These are phyloP conservation scores for Polyodon spathula DNA, from an alignment of 2,113 vertebrate genomes.

Conservation along the genomic window DNA sequence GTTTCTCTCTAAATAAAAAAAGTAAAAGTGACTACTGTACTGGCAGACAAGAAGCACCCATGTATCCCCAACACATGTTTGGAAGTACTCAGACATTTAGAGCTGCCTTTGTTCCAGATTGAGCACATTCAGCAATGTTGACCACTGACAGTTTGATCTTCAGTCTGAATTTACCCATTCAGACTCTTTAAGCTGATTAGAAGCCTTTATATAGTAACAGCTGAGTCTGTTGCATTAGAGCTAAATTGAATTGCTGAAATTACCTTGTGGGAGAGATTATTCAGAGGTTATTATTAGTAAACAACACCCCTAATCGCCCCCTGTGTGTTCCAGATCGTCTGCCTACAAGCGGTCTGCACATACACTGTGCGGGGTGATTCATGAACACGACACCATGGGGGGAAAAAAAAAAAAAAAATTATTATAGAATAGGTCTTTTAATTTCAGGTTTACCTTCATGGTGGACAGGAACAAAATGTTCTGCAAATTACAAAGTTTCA, in stretches of 20 bases:
- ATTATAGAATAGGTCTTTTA: no score
- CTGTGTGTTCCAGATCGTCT: background rate
- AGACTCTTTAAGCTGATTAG: constrained; percentile 19
- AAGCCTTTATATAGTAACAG: constrained; percentile 13
- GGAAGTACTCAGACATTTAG: background rate
- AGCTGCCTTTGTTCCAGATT: background rate
- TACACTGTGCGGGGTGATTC: no score
- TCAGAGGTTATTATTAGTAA: background rate
- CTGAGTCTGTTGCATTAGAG: constrained; percentile 8
- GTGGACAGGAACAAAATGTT: no score
- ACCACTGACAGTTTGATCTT: constrained; percentile 12
- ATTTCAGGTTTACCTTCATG: no score
- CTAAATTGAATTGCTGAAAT: constrained; percentile 5
- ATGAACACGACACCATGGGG: no score
- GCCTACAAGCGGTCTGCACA: background rate
- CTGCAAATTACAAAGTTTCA: no score
- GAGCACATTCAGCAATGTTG: background rate
- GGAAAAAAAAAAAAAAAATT: no score
- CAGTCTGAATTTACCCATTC: constrained; percentile 9
- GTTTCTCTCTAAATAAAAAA: no score
- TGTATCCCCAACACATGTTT: no score
- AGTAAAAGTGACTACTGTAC: no score
- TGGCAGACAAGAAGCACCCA: no score
- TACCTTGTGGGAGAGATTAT: constrained; percentile 23
- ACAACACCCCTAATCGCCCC: background rate